Percentiles rank a stretch among this genome's conserved stretches.
Conservation (phyloP, 2,113 vertebrate genomes). For the Arvicanthis niloticus region DNA sequence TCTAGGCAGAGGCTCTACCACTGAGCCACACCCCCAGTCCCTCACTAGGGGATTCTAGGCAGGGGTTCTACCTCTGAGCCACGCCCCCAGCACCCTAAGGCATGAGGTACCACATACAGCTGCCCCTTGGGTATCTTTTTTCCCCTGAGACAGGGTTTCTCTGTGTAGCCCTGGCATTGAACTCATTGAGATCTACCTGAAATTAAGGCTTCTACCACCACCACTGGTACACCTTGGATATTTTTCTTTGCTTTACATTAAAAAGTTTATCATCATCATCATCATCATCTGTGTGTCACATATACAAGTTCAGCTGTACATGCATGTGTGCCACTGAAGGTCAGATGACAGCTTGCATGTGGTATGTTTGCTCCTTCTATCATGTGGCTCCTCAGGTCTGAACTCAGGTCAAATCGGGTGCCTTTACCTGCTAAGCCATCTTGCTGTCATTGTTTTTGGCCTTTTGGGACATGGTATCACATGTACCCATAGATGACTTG, state of each 20-base stretch:
- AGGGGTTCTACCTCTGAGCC: background rate
- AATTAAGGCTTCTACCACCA: background rate
- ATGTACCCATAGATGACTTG: background rate
- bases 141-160: background rate
- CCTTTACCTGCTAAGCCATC: background rate
- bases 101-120: background rate
- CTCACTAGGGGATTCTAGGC: too few relatives aligned
- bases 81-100: too few relatives aligned
- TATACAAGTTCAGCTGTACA: background rate
- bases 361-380: background rate
- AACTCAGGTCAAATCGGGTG: background rate
- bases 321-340: background rate
- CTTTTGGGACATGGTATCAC: background rate
- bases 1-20: too few relatives aligned
- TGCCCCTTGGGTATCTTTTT: too few relatives aligned
- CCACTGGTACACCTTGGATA: background rate
- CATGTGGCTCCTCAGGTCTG: background rate
- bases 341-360: background rate
- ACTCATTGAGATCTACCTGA: background rate
- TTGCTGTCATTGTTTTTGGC: background rate
- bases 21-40: background rate
- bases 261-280: background rate
- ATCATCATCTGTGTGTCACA: background rate
- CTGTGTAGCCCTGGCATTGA: background rate
- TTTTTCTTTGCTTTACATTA: background rate